Conservation (phyloP, 2,888 invertebrate genomes). For the Carcina quercana region DNA sequence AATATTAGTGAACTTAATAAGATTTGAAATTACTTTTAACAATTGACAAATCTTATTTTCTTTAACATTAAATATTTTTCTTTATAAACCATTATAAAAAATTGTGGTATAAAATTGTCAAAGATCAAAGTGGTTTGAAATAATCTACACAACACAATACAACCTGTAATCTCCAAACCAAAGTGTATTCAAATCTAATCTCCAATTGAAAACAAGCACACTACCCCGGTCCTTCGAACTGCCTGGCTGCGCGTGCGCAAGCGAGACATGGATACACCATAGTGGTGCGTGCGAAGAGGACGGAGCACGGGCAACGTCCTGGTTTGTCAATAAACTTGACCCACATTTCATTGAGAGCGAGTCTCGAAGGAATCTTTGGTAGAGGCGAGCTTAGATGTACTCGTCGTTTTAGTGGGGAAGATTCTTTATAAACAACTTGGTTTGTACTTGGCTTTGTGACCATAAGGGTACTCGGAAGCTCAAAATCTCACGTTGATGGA, state of each 20-base stretch:
- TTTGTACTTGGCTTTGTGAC: no score
- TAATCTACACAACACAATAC: background rate
- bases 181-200: conserved; percentile 1
- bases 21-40: no score
- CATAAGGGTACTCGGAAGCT: no score
- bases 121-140: no score
- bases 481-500: no score
- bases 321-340: conserved; percentile 73
- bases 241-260: conserved; percentile 8
- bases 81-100: no score
- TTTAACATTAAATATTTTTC: no score
- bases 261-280: conserved; percentile 21
- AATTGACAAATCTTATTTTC: no score
- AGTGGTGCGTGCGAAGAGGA: conserved; percentile 22
- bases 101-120: no score
- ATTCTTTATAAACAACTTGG: no score
- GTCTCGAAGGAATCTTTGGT: conserved; percentile 41
- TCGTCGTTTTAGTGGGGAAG: no score
- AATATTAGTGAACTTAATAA: no score
- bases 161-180: background rate
- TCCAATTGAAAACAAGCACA: conserved; percentile 4
- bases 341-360: conserved; percentile 66
- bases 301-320: conserved; percentile 57
- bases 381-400: conserved; percentile 21
- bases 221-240: background rate